Evolutionary conservation across 1,140 invertebrate genomes (phyloP).

Genomic region (Oreohelix idahoensis): DNA sequence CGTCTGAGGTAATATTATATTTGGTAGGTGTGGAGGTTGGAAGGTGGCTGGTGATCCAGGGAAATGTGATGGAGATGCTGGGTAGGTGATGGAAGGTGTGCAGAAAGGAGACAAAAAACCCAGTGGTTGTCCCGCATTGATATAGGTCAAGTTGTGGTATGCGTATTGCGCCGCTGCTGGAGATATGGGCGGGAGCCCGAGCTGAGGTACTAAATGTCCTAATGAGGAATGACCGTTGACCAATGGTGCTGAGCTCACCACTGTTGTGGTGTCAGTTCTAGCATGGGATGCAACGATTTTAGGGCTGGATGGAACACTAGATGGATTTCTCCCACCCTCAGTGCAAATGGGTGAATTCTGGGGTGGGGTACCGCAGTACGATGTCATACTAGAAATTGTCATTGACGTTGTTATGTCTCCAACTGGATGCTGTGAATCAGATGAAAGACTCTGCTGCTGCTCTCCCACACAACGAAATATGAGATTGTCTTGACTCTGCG

Average conservation of each 20-base stretch:
- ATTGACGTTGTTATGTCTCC: slow-evolving; percentile 59
- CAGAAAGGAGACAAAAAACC: slow-evolving; percentile 46
- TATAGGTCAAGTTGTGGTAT: slow-evolving; percentile 49
- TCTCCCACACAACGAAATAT: slow-evolving; percentile 39
- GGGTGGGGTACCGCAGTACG: slow-evolving; percentile 61
- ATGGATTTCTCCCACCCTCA: slow-evolving; percentile 58
- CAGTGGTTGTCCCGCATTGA: slow-evolving; percentile 45
- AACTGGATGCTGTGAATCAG: slow-evolving; percentile 44
- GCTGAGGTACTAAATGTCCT: slow-evolving; percentile 43
- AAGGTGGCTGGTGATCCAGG: slow-evolving; percentile 54
- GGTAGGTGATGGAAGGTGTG: slow-evolving; percentile 71
- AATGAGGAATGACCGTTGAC: slow-evolving; percentile 27
- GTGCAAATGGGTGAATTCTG: slow-evolving; percentile 58
- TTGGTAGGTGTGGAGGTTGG: slow-evolving; percentile 49
- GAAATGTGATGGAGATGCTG: slow-evolving; percentile 60
- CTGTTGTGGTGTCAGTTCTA: slow-evolving; percentile 36
- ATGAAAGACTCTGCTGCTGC: slow-evolving; percentile 38
- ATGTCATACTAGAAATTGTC: slow-evolving; percentile 63
- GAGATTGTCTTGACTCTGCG: slow-evolving; percentile 51
- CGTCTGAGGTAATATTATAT: slow-evolving; percentile 15
- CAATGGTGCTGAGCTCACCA: slow-evolving; percentile 44
- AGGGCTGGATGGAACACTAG: slow-evolving; percentile 57
- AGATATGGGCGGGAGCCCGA: slow-evolving; percentile 33
- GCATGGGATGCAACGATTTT: background rate
- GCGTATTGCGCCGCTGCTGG: slow-evolving; percentile 36